These are phyloP conservation scores for Sardina pilchardus DNA, from an alignment of 2,113 vertebrate species.

Conservation along the genomic window DNA sequence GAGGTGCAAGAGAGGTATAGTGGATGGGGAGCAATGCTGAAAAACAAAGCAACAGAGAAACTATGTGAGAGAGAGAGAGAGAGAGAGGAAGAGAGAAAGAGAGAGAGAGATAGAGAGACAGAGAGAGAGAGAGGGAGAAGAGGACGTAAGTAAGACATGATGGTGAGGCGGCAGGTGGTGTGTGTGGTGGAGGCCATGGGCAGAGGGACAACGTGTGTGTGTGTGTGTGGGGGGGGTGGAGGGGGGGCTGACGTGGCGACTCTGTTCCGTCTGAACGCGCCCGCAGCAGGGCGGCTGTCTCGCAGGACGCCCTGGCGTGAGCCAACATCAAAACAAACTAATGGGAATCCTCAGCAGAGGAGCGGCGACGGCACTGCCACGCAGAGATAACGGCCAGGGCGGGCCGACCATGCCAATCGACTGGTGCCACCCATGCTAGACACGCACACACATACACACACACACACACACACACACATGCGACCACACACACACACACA, in stretches of 20 bases:
- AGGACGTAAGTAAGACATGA: neutral
- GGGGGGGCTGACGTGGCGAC: neutral
- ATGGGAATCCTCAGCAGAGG: slow-evolving; percentile 17
- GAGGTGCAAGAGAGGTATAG: too few relatives aligned
- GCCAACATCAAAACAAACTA: slow-evolving; percentile 39
- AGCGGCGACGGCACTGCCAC: neutral
- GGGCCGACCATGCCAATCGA: neutral
- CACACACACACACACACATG: neutral
- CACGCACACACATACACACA: neutral
- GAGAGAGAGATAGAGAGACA: neutral
- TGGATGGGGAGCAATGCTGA: too few relatives aligned
- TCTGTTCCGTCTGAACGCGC: slow-evolving; percentile 25
- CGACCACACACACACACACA: neutral
- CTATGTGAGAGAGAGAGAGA: neutral
- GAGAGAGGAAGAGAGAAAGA: neutral
- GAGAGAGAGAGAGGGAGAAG: neutral
- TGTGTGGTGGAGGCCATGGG: neutral
- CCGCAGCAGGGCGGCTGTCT: slow-evolving; percentile 26
- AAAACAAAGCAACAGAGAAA: too few relatives aligned
- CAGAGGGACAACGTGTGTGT: neutral
- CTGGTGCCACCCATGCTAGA: neutral
- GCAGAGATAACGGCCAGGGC: neutral
- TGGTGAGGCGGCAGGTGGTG: neutral
- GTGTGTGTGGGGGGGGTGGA: neutral
- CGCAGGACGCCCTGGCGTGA: slow-evolving; percentile 27